Conservation (phyloP, 2,888 invertebrate genomes). For the Lithosia quadra region DNA sequence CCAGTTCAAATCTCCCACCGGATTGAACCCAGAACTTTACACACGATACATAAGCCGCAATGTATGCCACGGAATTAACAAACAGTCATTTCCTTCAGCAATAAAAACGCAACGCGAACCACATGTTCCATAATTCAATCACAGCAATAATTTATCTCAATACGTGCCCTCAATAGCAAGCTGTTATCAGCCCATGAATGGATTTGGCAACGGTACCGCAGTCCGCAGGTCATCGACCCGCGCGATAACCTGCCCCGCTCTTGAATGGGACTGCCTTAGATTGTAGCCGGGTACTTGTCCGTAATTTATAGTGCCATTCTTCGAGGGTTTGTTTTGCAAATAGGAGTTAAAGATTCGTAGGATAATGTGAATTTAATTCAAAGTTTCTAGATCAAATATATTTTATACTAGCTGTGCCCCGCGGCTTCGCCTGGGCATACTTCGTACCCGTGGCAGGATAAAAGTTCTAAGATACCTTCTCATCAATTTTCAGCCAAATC, state of each 20-base stretch:
- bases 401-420: too few relatives aligned
- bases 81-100: neutral
- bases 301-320: conserved; percentile 1
- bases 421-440: too few relatives aligned
- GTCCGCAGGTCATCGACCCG: conserved; percentile 42
- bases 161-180: conserved; percentile 12
- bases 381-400: too few relatives aligned
- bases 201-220: conserved; percentile 55
- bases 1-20: too few relatives aligned
- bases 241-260: conserved; percentile 55
- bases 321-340: neutral
- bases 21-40: too few relatives aligned
- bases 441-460: too few relatives aligned
- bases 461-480: too few relatives aligned
- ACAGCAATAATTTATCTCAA: conserved; percentile 27
- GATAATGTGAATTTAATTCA: neutral
- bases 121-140: conserved; percentile 25
- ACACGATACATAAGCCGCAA: neutral
- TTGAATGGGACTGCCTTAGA: conserved; percentile 48
- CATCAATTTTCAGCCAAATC: too few relatives aligned
- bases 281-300: conserved; percentile 26
- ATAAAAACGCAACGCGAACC: conserved; percentile 29
- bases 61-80: neutral
- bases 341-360: neutral
- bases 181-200: conserved; percentile 54